Conservation (phyloP, 2,888 invertebrate genomes). For the Gymnoscelis rufifasciata region DNA sequence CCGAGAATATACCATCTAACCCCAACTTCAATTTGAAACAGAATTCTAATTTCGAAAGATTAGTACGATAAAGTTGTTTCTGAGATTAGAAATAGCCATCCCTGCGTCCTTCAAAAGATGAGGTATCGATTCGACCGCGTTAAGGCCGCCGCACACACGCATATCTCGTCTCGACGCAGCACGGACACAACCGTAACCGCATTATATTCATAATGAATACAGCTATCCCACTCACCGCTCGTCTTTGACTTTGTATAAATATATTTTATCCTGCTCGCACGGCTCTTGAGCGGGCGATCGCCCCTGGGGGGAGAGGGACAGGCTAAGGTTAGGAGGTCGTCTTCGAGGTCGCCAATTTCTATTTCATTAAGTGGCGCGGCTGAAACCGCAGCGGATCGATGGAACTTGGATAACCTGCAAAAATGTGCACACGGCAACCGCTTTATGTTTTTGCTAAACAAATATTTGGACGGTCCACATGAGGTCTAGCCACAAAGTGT, state of each 20-base stretch:
- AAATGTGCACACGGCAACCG: constrained; percentile 26
- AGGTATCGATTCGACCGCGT: constrained; percentile 73
- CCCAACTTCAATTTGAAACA: constrained; percentile 5
- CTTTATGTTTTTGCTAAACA: too few species aligned
- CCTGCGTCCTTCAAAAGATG: constrained; percentile 55
- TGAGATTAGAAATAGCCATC: constrained; percentile 18
- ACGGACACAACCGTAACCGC: constrained; percentile 73
- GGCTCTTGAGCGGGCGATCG: constrained; percentile 56
- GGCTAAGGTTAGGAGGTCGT: constrained; percentile 71
- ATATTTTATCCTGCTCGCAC: constrained; percentile 71
- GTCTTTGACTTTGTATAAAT: constrained; percentile 79
- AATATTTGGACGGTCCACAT: too few species aligned
- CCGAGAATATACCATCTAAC: background rate
- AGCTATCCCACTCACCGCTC: constrained; percentile 75
- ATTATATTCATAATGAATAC: constrained; percentile 80
- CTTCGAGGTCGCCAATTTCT: constrained; percentile 77
- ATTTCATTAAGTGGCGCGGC: constrained; percentile 75
- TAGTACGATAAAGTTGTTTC: background rate
- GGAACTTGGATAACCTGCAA: constrained; percentile 48
- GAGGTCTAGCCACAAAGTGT: too few species aligned
- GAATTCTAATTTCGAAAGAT: constrained; percentile 5
- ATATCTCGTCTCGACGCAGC: constrained; percentile 59
- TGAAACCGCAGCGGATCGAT: constrained; percentile 73
- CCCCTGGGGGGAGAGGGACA: constrained; percentile 62
- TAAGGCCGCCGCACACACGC: constrained; percentile 66